Percentiles rank a stretch among this genome's conserved stretches.
Conservation (phyloP, 2,797 vertebrate species). For the Clarias laeviceps region DNA sequence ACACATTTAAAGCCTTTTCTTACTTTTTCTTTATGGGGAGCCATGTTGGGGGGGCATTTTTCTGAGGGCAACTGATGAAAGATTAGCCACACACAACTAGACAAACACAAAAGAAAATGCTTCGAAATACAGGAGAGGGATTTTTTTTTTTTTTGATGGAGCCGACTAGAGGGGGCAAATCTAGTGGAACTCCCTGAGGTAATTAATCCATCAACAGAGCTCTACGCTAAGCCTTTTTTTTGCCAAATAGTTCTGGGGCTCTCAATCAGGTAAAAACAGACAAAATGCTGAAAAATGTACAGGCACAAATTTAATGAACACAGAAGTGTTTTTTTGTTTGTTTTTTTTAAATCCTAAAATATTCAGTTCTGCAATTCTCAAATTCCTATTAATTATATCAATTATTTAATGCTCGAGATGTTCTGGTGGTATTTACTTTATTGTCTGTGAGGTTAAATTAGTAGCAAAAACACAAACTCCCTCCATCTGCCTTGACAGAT, state of each 20-base stretch:
- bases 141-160: neutral
- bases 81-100: neutral
- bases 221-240: neutral
- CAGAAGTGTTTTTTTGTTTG: neutral
- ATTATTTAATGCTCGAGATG: neutral
- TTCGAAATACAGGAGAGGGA: neutral
- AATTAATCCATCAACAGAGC: constrained; percentile 8
- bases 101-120: neutral
- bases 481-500: neutral
- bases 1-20: neutral
- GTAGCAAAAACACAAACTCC: neutral
- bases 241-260: neutral
- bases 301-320: neutral
- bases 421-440: neutral
- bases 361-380: neutral
- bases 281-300: neutral
- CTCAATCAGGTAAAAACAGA: neutral
- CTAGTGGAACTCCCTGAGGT: constrained; percentile 6
- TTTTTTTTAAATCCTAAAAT: neutral
- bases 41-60: neutral
- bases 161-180: neutral
- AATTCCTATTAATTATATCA: neutral
- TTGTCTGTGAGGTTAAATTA: neutral
- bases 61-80: neutral
- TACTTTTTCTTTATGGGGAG: neutral